phyloP scores from a whole-genome alignment of 2,113 vertebrate genomes.

The Hemiscyllium ocellatum region DNA sequence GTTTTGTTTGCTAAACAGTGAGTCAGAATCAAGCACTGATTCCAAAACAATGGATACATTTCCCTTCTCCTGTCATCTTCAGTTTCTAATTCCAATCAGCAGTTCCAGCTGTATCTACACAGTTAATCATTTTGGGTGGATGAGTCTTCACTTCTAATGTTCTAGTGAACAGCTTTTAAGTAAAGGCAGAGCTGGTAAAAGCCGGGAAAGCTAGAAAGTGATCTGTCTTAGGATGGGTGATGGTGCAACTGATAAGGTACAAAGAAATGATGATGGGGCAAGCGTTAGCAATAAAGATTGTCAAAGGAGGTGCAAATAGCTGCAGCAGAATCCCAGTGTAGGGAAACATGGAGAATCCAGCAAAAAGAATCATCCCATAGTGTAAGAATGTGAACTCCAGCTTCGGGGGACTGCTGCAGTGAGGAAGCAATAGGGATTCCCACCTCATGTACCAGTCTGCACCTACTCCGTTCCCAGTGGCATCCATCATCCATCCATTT shows the following conservation, averaged over 20 bases:
- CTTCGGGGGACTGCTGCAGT: too few relatives aligned
- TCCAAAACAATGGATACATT: background rate
- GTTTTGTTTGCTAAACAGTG: background rate
- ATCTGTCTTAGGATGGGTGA: background rate
- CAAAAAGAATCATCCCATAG: background rate
- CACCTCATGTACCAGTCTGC: background rate
- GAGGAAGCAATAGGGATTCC: too few relatives aligned
- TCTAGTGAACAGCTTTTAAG: background rate
- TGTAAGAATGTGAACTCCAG: background rate
- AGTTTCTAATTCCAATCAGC: background rate
- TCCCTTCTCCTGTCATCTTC: background rate
- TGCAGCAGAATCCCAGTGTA: background rate
- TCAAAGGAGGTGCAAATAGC: background rate
- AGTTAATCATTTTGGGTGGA: background rate
- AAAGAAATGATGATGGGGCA: background rate
- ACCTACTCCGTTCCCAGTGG: background rate
- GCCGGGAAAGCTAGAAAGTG: background rate
- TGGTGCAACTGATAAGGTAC: background rate
- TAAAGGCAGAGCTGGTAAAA: background rate
- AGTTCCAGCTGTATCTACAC: background rate
- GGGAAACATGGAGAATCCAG: background rate
- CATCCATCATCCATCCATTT: background rate
- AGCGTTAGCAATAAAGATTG: background rate
- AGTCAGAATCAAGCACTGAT: background rate
- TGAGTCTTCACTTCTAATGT: background rate